Conservation (phyloP, 2,888 invertebrate genomes). For the Eupithecia tripunctaria region DNA sequence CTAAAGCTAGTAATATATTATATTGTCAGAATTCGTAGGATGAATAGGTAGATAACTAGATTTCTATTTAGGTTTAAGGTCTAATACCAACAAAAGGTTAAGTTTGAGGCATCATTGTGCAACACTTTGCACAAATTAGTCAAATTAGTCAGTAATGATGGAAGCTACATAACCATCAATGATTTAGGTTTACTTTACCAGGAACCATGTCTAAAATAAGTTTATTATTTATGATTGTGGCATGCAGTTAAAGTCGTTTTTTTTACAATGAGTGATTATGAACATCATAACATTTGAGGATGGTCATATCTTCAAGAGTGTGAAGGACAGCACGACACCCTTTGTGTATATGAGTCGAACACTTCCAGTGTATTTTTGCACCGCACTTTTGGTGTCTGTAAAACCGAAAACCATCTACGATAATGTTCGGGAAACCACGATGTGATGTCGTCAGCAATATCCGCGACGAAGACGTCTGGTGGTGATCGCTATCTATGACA, state of each 20-base stretch:
- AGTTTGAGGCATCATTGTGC: too few species aligned
- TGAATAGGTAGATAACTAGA: too few species aligned
- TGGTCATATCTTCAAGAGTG: not conserved
- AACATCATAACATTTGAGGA: not conserved
- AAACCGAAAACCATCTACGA: not conserved
- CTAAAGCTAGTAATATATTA: too few species aligned
- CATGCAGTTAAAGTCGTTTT: not conserved
- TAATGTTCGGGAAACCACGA: not conserved
- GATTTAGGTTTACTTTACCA: too few species aligned
- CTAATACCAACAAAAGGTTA: too few species aligned
- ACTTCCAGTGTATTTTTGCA: not conserved
- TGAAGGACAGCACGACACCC: slow-evolving; percentile 1
- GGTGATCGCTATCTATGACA: not conserved
- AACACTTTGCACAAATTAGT: too few species aligned
- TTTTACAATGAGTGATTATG: slow-evolving; percentile 20
- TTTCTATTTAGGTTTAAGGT: too few species aligned
- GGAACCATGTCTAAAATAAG: too few species aligned
- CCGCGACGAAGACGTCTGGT: not conserved
- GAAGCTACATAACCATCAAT: too few species aligned
- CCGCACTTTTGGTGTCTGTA: not conserved
- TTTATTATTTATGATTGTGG: not conserved
- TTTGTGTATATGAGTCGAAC: not conserved
- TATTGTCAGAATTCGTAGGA: too few species aligned
- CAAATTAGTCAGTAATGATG: too few species aligned
- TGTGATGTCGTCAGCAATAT: not conserved